phyloP scores from a whole-genome alignment of 2,113 vertebrate genomes.

The Percina caprodes region DNA sequence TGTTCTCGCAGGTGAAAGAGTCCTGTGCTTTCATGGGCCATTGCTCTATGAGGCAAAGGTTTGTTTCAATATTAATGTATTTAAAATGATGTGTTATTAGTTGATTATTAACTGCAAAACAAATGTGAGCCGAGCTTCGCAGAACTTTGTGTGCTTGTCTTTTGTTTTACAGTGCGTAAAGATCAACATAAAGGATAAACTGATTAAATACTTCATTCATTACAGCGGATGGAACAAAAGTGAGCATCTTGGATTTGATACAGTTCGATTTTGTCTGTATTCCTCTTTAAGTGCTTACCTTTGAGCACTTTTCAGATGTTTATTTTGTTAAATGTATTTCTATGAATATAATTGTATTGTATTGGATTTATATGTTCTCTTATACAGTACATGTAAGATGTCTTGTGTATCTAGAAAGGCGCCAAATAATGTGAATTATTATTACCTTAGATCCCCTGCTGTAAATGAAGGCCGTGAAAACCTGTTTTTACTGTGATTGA shows the following conservation, averaged over 20 bases:
- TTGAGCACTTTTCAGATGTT: too few species aligned
- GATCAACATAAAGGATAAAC: constrained; percentile 98
- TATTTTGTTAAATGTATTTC: too few species aligned
- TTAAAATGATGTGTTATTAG: background rate
- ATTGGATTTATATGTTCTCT: too few species aligned
- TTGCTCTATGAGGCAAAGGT: constrained; percentile 99
- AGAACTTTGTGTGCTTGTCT: constrained; percentile 27
- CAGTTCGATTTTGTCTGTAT: background rate
- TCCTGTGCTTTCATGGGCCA: constrained; percentile 99
- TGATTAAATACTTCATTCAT: constrained; percentile 99
- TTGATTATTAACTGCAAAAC: constrained; percentile 1
- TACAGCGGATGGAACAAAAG: constrained; percentile 99
- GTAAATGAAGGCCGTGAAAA: background rate
- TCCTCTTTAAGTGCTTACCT: background rate
- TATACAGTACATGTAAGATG: too few species aligned
- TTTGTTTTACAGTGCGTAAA: constrained; percentile 92
- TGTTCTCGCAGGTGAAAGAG: constrained; percentile 91
- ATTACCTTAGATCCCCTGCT: too few species aligned
- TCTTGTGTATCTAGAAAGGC: too few species aligned
- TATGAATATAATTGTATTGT: too few species aligned
- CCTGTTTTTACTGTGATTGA: background rate
- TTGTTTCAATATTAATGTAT: constrained; percentile 23
- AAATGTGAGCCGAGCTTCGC: background rate
- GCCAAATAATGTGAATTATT: too few species aligned
- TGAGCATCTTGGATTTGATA: constrained; percentile 82